Evolutionary conservation across 1,140 invertebrate species (phyloP).

Genomic region (Antheraea mylitta): DNA sequence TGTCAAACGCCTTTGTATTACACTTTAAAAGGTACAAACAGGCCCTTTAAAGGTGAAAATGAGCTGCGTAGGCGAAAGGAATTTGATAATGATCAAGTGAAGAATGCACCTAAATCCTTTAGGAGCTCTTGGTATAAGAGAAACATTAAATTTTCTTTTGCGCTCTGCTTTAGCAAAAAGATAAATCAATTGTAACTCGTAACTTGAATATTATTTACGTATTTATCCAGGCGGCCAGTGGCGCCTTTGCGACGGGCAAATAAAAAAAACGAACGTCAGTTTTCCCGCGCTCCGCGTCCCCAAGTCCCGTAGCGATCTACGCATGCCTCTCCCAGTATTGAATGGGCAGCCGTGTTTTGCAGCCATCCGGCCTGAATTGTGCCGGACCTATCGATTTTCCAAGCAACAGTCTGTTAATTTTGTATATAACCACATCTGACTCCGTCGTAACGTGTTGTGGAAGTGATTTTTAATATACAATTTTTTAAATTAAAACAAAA

Average conservation of each 20-base stretch:
- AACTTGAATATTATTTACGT: background rate
- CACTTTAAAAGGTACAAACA: too few species aligned
- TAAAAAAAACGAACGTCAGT: constrained; percentile 54
- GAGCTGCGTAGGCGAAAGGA: too few species aligned
- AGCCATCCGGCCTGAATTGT: constrained; percentile 8
- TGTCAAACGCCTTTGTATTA: too few species aligned
- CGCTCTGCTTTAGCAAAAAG: too few species aligned
- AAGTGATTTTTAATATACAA: constrained; percentile 6
- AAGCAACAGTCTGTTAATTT: constrained; percentile 49
- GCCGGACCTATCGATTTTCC: constrained; percentile 58
- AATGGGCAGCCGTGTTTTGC: constrained; percentile 48
- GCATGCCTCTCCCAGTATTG: constrained; percentile 65
- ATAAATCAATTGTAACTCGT: background rate
- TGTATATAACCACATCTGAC: constrained; percentile 34
- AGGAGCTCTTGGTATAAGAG: too few species aligned
- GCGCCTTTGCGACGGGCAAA: background rate
- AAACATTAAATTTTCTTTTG: too few species aligned
- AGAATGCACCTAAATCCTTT: too few species aligned
- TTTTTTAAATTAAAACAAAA: constrained; percentile 22
- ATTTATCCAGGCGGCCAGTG: background rate
- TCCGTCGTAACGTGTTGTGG: constrained; percentile 17
- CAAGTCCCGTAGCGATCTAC: constrained; percentile 44
- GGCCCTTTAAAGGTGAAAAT: too few species aligned
- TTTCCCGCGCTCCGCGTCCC: constrained; percentile 61
- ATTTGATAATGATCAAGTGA: too few species aligned